phyloP scores from a whole-genome alignment of 2,113 vertebrate species.

The Ia io region DNA sequence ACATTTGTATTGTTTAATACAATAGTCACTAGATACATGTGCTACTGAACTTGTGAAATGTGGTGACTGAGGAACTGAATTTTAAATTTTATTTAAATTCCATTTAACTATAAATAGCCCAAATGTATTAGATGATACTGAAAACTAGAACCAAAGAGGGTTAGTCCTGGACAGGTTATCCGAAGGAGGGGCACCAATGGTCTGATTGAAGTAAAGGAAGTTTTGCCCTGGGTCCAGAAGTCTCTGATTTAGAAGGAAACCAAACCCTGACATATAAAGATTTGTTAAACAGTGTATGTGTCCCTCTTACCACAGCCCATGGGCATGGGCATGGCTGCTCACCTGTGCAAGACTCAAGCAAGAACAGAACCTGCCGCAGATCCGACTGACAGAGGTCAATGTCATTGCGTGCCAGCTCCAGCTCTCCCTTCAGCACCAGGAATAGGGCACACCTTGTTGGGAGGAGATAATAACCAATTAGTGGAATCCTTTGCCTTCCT shows the following conservation, averaged over 20 bases:
- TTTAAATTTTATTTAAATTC: slow-evolving; percentile 8
- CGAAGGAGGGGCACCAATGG: not conserved
- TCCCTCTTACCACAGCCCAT: not conserved
- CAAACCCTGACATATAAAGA: not conserved
- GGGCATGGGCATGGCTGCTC: not conserved
- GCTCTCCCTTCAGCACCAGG: slow-evolving; percentile 89
- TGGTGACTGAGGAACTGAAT: not conserved
- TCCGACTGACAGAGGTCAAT: slow-evolving; percentile 84
- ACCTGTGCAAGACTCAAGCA: slow-evolving; percentile 90
- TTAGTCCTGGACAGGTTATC: not conserved
- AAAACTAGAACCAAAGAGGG: not conserved
- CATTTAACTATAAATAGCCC: not conserved
- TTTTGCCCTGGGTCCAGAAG: not conserved
- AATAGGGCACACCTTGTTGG: slow-evolving; percentile 87
- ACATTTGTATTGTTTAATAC: not conserved
- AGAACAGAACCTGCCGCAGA: slow-evolving; percentile 86
- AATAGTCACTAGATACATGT: not conserved
- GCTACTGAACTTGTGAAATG: not conserved
- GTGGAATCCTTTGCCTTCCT: not conserved
- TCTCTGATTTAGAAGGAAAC: not conserved
- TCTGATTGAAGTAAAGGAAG: not conserved
- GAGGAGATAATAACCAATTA: not conserved
- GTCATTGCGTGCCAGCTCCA: slow-evolving; percentile 89
- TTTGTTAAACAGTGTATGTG: not conserved
- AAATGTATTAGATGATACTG: not conserved